Evolutionary conservation across 2,888 invertebrate species (phyloP).

Genomic region (Dendrolimus pini): DNA sequence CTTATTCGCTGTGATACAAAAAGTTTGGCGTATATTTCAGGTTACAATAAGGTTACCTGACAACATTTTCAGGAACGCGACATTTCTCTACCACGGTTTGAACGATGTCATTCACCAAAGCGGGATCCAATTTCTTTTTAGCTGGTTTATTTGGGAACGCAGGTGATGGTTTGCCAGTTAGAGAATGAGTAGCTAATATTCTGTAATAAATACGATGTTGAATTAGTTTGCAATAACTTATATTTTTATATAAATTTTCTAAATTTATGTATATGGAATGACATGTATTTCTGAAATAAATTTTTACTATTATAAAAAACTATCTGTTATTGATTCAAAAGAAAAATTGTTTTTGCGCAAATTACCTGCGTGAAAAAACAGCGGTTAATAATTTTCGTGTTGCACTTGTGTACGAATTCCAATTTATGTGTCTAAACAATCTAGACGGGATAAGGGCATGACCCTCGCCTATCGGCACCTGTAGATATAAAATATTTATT

Average conservation of each 20-base stretch:
- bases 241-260: too few relatives aligned
- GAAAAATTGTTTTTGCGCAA: neutral
- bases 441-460: slow-evolving; percentile 30
- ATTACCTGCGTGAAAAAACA: slow-evolving; percentile 60
- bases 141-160: slow-evolving; percentile 56
- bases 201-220: slow-evolving; percentile 25
- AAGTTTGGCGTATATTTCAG: too few relatives aligned
- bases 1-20: too few relatives aligned
- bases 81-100: slow-evolving; percentile 61
- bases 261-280: too few relatives aligned
- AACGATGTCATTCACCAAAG: slow-evolving; percentile 69
- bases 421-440: slow-evolving; percentile 56
- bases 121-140: slow-evolving; percentile 56
- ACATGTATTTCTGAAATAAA: too few relatives aligned
- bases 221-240: neutral
- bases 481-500: slow-evolving; percentile 2
- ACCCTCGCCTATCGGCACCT: slow-evolving; percentile 40
- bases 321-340: too few relatives aligned
- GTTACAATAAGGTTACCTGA: slow-evolving; percentile 24
- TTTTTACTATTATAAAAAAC: too few relatives aligned
- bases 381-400: slow-evolving; percentile 67
- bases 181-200: slow-evolving; percentile 70
- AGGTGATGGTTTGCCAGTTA: slow-evolving; percentile 76
- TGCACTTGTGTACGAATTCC: slow-evolving; percentile 65
- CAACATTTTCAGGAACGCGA: slow-evolving; percentile 37